A percentile compares a stretch with the other conserved stretches of the same genome.
These are phyloP conservation scores for Chloroceryle inda DNA, from an alignment of 2,797 vertebrate genomes.

Conservation along the genomic window DNA sequence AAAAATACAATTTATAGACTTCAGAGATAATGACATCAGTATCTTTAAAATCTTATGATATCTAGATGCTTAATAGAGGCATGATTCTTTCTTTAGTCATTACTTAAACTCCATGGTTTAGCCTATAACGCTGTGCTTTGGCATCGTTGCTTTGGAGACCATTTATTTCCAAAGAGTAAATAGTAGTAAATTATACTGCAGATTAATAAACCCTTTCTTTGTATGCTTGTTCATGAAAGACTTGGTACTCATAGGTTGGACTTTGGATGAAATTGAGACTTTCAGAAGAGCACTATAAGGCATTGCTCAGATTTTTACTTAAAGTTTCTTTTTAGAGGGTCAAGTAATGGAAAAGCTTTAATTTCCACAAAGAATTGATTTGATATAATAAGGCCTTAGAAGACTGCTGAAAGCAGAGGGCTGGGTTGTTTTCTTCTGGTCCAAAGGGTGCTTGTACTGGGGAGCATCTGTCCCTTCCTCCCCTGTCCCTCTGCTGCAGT, in stretches of 20 bases:
- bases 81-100: neutral
- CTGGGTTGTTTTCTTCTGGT: neutral
- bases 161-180: neutral
- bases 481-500: neutral
- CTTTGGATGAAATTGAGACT: neutral
- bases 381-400: neutral
- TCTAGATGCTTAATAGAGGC: slow-evolving; percentile 55
- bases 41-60: slow-evolving; percentile 59
- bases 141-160: neutral
- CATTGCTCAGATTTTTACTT: neutral
- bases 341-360: neutral
- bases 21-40: slow-evolving; percentile 51
- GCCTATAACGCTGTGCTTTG: neutral
- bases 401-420: neutral
- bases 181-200: neutral
- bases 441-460: neutral
- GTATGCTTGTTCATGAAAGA: neutral
- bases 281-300: neutral
- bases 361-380: neutral
- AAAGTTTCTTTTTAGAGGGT: neutral
- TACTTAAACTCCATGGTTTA: neutral
- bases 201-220: neutral
- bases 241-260: neutral
- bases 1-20: slow-evolving; percentile 48
- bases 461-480: neutral